Evolutionary conservation across 2,797 vertebrate species (phyloP), one percentile per base, ranked within the genome.

Genomic region (Gobionotothen gibberifrons): DNA sequence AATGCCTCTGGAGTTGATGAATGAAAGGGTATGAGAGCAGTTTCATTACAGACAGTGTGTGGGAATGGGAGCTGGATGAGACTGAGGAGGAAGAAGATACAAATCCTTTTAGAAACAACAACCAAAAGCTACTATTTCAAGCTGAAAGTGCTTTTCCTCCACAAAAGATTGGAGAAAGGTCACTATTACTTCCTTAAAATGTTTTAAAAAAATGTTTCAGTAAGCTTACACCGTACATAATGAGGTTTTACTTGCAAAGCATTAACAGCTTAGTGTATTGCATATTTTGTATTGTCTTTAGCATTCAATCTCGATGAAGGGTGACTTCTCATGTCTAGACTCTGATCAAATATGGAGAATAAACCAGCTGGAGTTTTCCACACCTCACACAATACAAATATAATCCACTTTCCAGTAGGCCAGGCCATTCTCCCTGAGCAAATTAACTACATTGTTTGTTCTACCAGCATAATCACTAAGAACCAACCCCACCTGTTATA

Each of bases 381-480:
- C 54, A 32, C 19, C 49, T 62, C 10, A 3, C 71, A 74, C 67
- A 76, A 67, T 58, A 51, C 84, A 90, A 89, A 88, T 84, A 85
- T 40, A n/a, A 56, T 48, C 26, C 39, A 54, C 69, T 85, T 71
- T 83, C 85, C 78, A 74, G 69, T 66, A 61, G 70, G 61, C 60
- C 74, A 54, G 75, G 64, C 68, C 62, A 51, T 83, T 85, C 84
- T 73, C 52, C 57, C 26, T 42, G 56, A 72, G 67, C 67, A 83
- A 86, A 86, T 85, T 43, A 76, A 46, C 78, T 43, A 36, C 43
- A 48, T 4, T 87, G 87, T 91, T 86, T 84, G 82, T 26, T 83
- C 54, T 75, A 5, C 54, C 52, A 62, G 26, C 61, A 61, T 75
- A 56, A 77, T 82, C 58, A 29, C 51, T 62, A 54, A 19, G 60